A percentile compares a stretch with the other conserved stretches of the same genome.
Evolutionary conservation across 2,113 vertebrate species (phyloP).

Genomic region (Acanthochromis polyacanthus): DNA sequence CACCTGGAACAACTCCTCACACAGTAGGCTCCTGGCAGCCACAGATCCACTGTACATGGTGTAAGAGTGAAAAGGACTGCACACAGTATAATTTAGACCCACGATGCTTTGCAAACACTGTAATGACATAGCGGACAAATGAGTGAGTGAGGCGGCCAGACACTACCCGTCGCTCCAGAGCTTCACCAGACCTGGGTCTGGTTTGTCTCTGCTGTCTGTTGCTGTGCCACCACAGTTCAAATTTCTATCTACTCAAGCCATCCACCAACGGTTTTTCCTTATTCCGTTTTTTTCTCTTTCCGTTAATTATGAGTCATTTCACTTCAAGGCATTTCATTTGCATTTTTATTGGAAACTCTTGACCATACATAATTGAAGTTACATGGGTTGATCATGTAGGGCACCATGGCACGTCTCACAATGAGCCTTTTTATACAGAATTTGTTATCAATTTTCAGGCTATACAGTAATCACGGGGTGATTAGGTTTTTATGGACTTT

Average conservation of each 20-base stretch:
- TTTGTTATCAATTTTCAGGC: neutral
- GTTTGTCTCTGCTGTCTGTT: neutral
- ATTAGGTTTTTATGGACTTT: neutral
- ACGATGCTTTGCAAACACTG: slow-evolving; percentile 42
- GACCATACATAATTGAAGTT: slow-evolving; percentile 61
- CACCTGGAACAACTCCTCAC: neutral
- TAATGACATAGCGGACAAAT: slow-evolving; percentile 51
- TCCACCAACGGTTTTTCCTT: slow-evolving; percentile 1
- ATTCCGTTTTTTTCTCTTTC: neutral
- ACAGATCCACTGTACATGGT: neutral
- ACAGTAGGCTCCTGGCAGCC: neutral
- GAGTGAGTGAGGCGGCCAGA: slow-evolving; percentile 39
- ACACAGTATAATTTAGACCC: slow-evolving; percentile 46
- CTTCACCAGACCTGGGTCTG: slow-evolving; percentile 27
- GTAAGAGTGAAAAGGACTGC: neutral
- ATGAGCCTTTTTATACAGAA: slow-evolving; percentile 28
- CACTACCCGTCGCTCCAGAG: slow-evolving; percentile 23
- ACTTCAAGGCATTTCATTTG: slow-evolving; percentile 53
- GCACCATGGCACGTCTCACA: slow-evolving; percentile 26
- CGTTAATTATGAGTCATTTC: slow-evolving; percentile 58
- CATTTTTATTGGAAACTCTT: slow-evolving; percentile 70
- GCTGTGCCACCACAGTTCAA: slow-evolving; percentile 23
- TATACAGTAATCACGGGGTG: neutral
- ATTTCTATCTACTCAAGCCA: neutral
- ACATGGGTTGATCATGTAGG: slow-evolving; percentile 45